Conservation (phyloP, 2,888 invertebrate genomes). For the Oxyscelio sp. region DNA sequence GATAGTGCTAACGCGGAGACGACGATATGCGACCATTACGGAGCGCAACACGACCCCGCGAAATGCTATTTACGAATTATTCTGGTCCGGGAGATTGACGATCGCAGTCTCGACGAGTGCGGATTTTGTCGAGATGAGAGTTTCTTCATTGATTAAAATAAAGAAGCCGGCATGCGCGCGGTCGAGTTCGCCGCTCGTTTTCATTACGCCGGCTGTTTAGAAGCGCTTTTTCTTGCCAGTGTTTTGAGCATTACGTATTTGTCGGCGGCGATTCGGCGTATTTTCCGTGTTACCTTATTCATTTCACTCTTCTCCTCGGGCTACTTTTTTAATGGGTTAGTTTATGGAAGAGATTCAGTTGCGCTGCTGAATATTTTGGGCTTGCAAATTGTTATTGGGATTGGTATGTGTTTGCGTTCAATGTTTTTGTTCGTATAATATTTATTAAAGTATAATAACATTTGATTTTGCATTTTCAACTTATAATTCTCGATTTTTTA, state of each 20-base stretch:
- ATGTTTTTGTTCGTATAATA: no score
- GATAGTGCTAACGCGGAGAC: conserved; percentile 58
- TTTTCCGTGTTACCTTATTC: neutral
- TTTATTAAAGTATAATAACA: no score
- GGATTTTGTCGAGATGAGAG: neutral
- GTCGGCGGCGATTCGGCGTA: conserved; percentile 12
- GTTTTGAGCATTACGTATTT: conserved; percentile 11
- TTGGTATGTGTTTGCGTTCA: no score
- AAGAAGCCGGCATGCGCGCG: conserved; percentile 15
- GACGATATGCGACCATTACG: conserved; percentile 75
- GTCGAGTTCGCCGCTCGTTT: conserved; percentile 24
- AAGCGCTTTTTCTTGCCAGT: conserved; percentile 13
- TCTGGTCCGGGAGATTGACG: conserved; percentile 34
- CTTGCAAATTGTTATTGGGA: no score
- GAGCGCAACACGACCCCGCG: conserved; percentile 30
- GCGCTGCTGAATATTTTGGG: no score
- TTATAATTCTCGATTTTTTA: no score
- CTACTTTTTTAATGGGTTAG: neutral
- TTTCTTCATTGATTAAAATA: conserved; percentile 56
- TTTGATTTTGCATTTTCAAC: no score
- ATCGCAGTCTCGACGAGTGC: no score
- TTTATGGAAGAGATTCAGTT: neutral
- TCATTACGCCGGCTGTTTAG: conserved; percentile 38
- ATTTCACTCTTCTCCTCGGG: neutral
- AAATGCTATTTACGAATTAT: conserved; percentile 52